These are phyloP conservation scores for Malacoctenus gilli DNA, from an alignment of 2,797 vertebrate genomes.

Conservation along the genomic window DNA sequence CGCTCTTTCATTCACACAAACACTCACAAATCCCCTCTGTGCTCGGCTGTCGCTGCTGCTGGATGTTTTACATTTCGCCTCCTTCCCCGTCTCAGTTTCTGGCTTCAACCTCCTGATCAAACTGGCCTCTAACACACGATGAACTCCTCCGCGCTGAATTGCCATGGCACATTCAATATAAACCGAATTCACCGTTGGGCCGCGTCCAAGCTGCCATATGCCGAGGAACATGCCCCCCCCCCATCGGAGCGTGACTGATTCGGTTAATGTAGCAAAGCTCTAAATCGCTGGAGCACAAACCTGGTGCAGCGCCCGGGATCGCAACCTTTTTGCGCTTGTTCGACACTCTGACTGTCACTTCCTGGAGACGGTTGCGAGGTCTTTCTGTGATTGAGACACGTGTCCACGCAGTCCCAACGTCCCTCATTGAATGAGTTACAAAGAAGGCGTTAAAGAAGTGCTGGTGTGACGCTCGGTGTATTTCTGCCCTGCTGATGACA, in stretches of 20 bases:
- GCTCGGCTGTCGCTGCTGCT: slow-evolving; percentile 30
- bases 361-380: slow-evolving; percentile 27
- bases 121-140: slow-evolving; percentile 59
- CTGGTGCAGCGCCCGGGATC: slow-evolving; percentile 50
- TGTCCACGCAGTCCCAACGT: no score
- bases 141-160: slow-evolving; percentile 75
- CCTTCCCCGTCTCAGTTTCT: slow-evolving; percentile 18
- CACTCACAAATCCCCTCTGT: not conserved
- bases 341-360: slow-evolving; percentile 49
- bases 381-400: slow-evolving; percentile 21
- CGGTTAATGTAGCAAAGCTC: slow-evolving; percentile 74
- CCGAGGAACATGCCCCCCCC: slow-evolving; percentile 53
- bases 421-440: no score
- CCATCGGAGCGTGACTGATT: slow-evolving; percentile 74
- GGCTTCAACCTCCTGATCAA: slow-evolving; percentile 68
- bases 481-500: no score
- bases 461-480: no score
- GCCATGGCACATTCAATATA: slow-evolving; percentile 76
- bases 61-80: slow-evolving; percentile 51
- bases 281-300: slow-evolving; percentile 67
- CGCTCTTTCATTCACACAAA: not conserved
- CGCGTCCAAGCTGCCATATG: slow-evolving; percentile 75
- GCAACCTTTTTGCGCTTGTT: slow-evolving; percentile 55
- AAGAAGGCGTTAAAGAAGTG: no score
- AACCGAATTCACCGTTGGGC: slow-evolving; percentile 76